Evolutionary conservation across 2,797 vertebrate species (phyloP), one percentile per base, ranked within the genome.

Genomic region (Varecia variegata): DNA sequence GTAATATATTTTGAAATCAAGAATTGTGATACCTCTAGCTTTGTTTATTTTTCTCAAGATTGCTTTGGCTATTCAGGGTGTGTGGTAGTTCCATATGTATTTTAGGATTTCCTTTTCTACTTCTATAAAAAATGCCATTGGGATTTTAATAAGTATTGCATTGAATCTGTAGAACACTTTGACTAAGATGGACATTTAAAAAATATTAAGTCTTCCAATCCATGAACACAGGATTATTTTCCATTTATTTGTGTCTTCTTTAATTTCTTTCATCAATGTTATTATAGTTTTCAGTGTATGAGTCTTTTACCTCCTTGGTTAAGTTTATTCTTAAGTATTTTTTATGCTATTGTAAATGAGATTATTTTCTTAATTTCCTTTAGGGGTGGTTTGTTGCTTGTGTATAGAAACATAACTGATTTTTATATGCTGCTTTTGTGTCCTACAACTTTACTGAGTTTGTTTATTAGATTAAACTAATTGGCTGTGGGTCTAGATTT

Each of bases 321-420:
- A 71, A 32, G 1, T 80, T 52, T 90, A 93, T 84, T 93, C 35
- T 62, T 84, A 80, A 67, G 45, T 92, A 52, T 47, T 82, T 88
- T 85, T 82, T 90, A 65, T 92, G 40, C 65, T 81, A 30, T 20
- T n/a, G 1, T 94, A 81, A 74, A 77, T 47, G 7, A 4, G 20
- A 47, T 67, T 93, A 14, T 81, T 81, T 85, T 47, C 60, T 85
- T 88, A 84, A 81, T 81, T 93, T 90, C 25, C 45, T 88, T 79
- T 79, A 56, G 17, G 43, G 11, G n/a, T 45, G 38, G n/a, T 52
- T 88, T 43, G 1, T 17, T 76, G 7, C 50, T 73, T 74, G 25
- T 80, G 32, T 80, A 35, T 71, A 83, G 88, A 95, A 90, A 92
- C 27, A n/a, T 6, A 90, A 35, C 17, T 80, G 30, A 58, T 56